Evolutionary conservation across 2,888 invertebrate genomes (phyloP).

Genomic region (Agapostemon virescens): DNA sequence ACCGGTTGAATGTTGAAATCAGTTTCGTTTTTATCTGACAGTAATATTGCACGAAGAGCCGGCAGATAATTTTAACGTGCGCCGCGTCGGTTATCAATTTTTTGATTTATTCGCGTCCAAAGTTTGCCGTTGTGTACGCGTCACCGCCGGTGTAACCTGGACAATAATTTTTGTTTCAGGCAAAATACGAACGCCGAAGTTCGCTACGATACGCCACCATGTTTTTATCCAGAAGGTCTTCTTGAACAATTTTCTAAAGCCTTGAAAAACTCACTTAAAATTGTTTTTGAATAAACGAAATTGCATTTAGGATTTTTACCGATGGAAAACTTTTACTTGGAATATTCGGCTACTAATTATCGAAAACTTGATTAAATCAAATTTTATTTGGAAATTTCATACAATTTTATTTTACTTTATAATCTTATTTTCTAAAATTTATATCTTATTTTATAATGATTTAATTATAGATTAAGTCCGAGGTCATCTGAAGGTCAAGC

Average conservation of each 20-base stretch:
- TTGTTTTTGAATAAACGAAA: background rate
- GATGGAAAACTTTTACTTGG: too few relatives aligned
- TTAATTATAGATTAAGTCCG: too few relatives aligned
- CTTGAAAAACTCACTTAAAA: background rate
- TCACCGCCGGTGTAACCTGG: background rate
- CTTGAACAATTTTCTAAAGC: background rate
- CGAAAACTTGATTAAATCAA: too few relatives aligned
- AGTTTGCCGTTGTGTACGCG: conserved; percentile 11
- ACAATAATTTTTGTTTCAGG: background rate
- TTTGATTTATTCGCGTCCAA: conserved; percentile 18
- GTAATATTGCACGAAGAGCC: background rate
- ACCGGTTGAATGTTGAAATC: background rate
- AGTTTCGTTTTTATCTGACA: background rate
- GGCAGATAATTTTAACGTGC: conserved; percentile 17
- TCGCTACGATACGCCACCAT: background rate
- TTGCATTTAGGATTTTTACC: too few relatives aligned
- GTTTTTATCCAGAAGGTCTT: background rate
- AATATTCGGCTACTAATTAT: too few relatives aligned
- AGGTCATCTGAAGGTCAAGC: too few relatives aligned
- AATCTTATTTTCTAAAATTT: too few relatives aligned
- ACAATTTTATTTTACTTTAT: too few relatives aligned
- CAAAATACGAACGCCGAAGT: too few relatives aligned
- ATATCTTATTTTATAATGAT: too few relatives aligned
- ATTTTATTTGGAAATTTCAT: too few relatives aligned
- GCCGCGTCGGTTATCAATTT: conserved; percentile 6